These are phyloP conservation scores for Euzophera pinguis DNA, from an alignment of 2,888 invertebrate species.

Conservation along the genomic window DNA sequence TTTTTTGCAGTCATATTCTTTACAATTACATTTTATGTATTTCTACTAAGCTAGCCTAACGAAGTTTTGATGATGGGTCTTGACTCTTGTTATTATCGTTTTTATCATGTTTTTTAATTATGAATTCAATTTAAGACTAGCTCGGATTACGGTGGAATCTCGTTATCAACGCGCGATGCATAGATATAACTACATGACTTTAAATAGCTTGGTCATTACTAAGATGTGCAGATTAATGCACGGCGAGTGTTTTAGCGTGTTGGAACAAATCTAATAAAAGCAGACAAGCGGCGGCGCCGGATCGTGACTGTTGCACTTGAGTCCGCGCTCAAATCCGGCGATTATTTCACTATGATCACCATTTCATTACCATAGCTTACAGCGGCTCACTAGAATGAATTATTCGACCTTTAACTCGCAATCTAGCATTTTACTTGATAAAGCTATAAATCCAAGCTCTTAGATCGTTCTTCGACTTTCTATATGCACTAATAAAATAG, in stretches of 20 bases:
- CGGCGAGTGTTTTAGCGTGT: slow-evolving; percentile 34
- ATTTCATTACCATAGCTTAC: slow-evolving; percentile 38
- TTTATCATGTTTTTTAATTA: slow-evolving; percentile 23
- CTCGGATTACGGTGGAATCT: slow-evolving; percentile 2
- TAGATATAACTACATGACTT: slow-evolving; percentile 17
- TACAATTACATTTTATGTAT: slow-evolving; percentile 45
- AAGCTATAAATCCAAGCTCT: slow-evolving; percentile 10
- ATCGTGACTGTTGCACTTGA: slow-evolving; percentile 32
- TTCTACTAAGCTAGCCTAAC: slow-evolving; percentile 26
- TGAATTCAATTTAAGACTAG: slow-evolving; percentile 15
- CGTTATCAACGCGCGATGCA: slow-evolving; percentile 10
- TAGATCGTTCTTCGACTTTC: slow-evolving; percentile 3
- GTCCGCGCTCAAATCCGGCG: slow-evolving; percentile 31
- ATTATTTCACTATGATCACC: slow-evolving; percentile 44
- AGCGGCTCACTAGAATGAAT: slow-evolving; percentile 12
- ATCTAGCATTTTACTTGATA: slow-evolving; percentile 6
- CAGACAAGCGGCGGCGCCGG: slow-evolving; percentile 24
- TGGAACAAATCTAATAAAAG: slow-evolving; percentile 41
- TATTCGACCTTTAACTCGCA: slow-evolving; percentile 15
- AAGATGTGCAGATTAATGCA: slow-evolving; percentile 24
- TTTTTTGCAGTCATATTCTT: slow-evolving; percentile 46
- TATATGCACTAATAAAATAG: slow-evolving; percentile 1
- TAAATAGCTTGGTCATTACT: slow-evolving; percentile 37
- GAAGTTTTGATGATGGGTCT: slow-evolving; percentile 31
- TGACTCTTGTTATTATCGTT: slow-evolving; percentile 19